Base-by-base conservation (phyloP, 2,888 invertebrate genomes). In the Archips xylosteana region DNA sequence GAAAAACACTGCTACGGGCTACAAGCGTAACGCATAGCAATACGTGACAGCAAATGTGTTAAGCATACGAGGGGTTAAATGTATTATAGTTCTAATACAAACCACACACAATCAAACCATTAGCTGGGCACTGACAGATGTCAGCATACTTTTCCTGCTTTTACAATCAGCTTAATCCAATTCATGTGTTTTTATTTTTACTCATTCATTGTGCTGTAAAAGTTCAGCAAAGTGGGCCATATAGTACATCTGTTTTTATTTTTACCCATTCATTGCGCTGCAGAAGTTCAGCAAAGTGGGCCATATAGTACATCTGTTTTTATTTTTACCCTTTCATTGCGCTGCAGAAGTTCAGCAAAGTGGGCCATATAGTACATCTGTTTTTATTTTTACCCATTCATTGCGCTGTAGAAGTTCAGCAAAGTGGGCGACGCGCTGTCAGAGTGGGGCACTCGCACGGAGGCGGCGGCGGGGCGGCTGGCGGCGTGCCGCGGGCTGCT, bases 401-500 rank as follows among this genome's bases (percentile, higher is more conserved):
- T 54, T 2, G 3, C 9, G 2, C 8, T 32, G 12, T 32, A 94
- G 94, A 94, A 92, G 80, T 94, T 94, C 78, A 90, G 87, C 54
- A 83, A 83, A n/a, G 92, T 94, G 2, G 85, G 87, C 2, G 78
- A 84, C 1, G 90, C 92, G 0, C 80, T 94, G 3, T 78, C 86
- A 0, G 84, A 88, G 0, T 95, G 94, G 91, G 91, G 93, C 0
- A 85, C 86, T 74, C 93, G 91, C 76, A 89, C 92, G 36, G 89
- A 91, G 13, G 92, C 92, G 0, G 90, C 91, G 0, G 86, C 87
- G 2, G 92, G 92, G 0, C 81, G 94, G 0, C 84, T 95, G 8
- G 87, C 89, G 0, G 94, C 94, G 0, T 94, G 94, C 59, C 87
- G 93, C 5, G 89, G 92, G 45, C 92, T 99, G 71, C 92, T 99